Evolutionary conservation across 2,113 vertebrate species (phyloP).

Genomic region (Ursus arctos): DNA sequence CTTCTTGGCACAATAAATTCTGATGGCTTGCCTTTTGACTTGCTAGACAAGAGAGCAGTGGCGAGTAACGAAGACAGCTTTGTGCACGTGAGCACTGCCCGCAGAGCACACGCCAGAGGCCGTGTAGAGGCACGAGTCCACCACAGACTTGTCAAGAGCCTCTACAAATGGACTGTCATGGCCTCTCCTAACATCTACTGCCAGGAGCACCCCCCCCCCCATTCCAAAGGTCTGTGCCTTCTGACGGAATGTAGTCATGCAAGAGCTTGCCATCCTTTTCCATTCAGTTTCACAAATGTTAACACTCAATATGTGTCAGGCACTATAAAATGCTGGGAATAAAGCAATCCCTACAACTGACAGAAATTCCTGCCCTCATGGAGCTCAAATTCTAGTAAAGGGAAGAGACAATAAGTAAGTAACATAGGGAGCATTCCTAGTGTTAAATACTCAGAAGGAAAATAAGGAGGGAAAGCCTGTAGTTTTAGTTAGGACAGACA

Average conservation of each 20-base stretch:
- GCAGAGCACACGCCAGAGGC: neutral
- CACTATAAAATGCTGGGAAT: neutral
- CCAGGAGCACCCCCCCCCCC: neutral
- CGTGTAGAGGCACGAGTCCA: too few species aligned
- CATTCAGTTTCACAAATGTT: neutral
- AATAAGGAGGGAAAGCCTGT: neutral
- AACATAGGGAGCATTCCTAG: neutral
- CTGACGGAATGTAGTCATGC: neutral
- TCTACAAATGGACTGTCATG: neutral
- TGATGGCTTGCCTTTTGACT: neutral
- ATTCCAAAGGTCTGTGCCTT: neutral
- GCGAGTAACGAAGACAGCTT: neutral
- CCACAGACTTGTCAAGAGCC: neutral
- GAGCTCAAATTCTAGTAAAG: neutral
- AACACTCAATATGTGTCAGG: neutral
- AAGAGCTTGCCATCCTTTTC: neutral
- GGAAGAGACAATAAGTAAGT: neutral
- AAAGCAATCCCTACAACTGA: constrained; percentile 25
- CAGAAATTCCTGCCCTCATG: neutral
- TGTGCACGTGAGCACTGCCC: neutral
- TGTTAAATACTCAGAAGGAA: neutral
- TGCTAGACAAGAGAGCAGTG: neutral
- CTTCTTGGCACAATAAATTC: neutral
- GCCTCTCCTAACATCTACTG: neutral
- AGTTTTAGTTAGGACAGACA: neutral